Evolutionary conservation across 1,140 invertebrate species (phyloP).

Genomic region (Cotesia glomerata): DNA sequence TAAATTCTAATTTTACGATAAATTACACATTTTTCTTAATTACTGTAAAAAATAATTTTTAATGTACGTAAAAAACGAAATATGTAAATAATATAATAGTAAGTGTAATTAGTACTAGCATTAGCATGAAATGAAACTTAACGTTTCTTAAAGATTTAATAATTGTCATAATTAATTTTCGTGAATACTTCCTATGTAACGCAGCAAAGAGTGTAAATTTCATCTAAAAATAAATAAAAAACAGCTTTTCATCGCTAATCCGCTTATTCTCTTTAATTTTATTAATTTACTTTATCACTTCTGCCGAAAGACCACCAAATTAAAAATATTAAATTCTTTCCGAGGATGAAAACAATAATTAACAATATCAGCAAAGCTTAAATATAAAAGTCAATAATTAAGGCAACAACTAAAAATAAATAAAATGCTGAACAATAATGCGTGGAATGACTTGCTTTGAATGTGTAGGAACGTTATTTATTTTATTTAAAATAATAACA

Average conservation of each 20-base stretch:
- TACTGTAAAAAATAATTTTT: no score
- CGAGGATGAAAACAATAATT: no score
- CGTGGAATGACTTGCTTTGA: conserved; percentile 63
- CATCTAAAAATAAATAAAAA: not conserved
- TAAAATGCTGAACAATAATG: conserved; percentile 43
- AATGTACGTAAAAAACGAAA: no score
- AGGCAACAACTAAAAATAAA: conserved; percentile 14
- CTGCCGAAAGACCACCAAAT: no score
- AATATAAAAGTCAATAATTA: not conserved
- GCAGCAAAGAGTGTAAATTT: not conserved
- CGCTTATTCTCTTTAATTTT: not conserved
- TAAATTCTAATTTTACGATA: no score
- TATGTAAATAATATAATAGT: no score
- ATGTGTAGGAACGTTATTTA: conserved; percentile 58
- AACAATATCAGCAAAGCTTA: not conserved
- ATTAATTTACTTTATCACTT: not conserved
- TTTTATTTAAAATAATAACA: conserved; percentile 40
- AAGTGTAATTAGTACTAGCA: not conserved
- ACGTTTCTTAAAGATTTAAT: not conserved
- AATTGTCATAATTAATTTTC: not conserved
- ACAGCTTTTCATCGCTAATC: not conserved
- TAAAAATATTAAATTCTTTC: no score
- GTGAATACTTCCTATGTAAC: not conserved
- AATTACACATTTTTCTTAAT: no score
- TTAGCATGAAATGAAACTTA: not conserved